Evolutionary conservation across 1,140 invertebrate species (phyloP).

Genomic region (Drosophila santomea): DNA sequence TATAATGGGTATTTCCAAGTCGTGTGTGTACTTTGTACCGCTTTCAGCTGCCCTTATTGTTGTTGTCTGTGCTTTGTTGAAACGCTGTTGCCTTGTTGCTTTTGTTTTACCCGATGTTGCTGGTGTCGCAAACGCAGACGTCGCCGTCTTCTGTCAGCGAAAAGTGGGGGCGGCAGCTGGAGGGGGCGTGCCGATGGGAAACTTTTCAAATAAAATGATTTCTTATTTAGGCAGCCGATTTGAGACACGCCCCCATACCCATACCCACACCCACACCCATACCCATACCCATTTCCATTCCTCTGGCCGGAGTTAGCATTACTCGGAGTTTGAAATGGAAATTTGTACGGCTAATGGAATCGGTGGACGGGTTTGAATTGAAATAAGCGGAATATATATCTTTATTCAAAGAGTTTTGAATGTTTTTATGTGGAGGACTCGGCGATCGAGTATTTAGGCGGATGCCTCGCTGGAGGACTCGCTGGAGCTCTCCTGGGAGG

Average conservation of each 20-base stretch:
- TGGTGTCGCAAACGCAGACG: conserved; percentile 22
- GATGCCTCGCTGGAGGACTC: conserved; percentile 10
- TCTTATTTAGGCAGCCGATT: conserved; percentile 76
- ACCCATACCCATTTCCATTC: not conserved
- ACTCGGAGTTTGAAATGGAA: conserved; percentile 27
- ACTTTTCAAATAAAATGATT: conserved; percentile 80
- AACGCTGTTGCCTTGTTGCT: conserved; percentile 15
- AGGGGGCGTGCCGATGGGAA: conserved; percentile 43
- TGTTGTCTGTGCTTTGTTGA: not conserved
- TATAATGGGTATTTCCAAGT: not conserved
- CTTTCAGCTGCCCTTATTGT: not conserved
- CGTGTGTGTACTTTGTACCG: not conserved
- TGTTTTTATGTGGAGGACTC: not conserved
- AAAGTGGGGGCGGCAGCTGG: not conserved
- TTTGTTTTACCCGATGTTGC: conserved; percentile 26
- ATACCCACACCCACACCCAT: not conserved
- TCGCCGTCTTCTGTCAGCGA: not conserved
- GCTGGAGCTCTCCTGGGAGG: conserved; percentile 29
- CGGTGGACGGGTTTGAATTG: not conserved
- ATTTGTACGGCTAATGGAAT: conserved; percentile 23
- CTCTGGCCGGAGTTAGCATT: not conserved
- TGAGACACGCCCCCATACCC: conserved; percentile 26
- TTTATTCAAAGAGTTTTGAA: conserved; percentile 16
- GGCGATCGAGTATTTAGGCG: not conserved
- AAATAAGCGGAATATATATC: conserved; percentile 21